Evolutionary conservation across 2,888 invertebrate genomes (phyloP).

Genomic region (Mythimna vitellina): DNA sequence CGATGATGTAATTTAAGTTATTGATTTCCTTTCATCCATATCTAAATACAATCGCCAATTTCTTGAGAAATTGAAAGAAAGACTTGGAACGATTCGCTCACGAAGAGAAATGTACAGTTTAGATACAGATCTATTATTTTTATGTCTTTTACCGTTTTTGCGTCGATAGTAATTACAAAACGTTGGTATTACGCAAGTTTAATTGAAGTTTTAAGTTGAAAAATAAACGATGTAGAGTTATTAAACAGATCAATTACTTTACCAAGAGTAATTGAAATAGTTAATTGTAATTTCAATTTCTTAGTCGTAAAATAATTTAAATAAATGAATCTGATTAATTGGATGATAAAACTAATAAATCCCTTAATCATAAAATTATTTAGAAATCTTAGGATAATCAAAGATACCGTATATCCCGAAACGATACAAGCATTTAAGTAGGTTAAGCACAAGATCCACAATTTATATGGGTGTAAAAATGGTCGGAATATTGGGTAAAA

Average conservation of each 20-base stretch:
- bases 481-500: too few species aligned
- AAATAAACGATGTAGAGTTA: slow-evolving; percentile 29
- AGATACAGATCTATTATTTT: slow-evolving; percentile 45
- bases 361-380: too few species aligned
- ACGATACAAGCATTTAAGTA: too few species aligned
- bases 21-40: slow-evolving; percentile 34
- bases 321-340: slow-evolving; percentile 2
- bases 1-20: slow-evolving; percentile 29
- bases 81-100: not conserved
- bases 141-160: slow-evolving; percentile 46
- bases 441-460: too few species aligned
- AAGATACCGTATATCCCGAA: too few species aligned
- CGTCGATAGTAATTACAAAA: slow-evolving; percentile 26
- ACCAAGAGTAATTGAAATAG: slow-evolving; percentile 26
- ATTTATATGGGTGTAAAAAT: too few species aligned
- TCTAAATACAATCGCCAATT: slow-evolving; percentile 17
- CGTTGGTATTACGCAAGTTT: slow-evolving; percentile 40
- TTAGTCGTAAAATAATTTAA: slow-evolving; percentile 19
- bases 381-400: too few species aligned
- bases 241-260: slow-evolving; percentile 35
- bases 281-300: slow-evolving; percentile 3
- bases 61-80: slow-evolving; percentile 22
- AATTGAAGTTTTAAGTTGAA: slow-evolving; percentile 24
- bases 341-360: not conserved
- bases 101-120: slow-evolving; percentile 44